Percentiles rank a stretch among this genome's conserved stretches.
phyloP scores from a whole-genome alignment of 2,888 invertebrate species.

The Marronus borbonicus region DNA sequence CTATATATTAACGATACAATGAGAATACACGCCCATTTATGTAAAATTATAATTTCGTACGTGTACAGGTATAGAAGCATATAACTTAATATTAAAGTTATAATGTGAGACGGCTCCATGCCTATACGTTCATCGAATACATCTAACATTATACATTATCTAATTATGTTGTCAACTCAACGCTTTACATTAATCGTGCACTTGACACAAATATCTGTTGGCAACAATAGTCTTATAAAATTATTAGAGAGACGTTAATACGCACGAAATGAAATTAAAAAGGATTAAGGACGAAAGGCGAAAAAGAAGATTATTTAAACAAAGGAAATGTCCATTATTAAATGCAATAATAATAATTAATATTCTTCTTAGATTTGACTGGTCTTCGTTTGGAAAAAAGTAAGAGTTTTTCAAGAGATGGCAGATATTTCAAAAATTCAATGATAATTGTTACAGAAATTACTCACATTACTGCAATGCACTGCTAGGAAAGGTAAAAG shows the following conservation, averaged over 20 bases:
- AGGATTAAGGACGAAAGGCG: no score
- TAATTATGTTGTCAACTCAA: slow-evolving; percentile 39
- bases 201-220: slow-evolving; percentile 11
- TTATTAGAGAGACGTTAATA: neutral
- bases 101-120: neutral
- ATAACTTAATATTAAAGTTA: neutral
- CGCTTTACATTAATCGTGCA: slow-evolving; percentile 1
- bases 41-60: neutral
- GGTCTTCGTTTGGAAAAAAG: no score
- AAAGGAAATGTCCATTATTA: no score
- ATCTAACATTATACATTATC: slow-evolving; percentile 1
- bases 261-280: neutral
- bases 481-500: no score
- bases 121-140: slow-evolving; percentile 3
- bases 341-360: no score
- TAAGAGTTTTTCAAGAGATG: no score
- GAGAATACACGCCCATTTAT: neutral
- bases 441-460: no score
- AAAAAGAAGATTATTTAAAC: no score
- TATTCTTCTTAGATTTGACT: no score
- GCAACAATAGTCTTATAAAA: neutral
- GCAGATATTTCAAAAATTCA: no score
- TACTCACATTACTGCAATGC: no score
- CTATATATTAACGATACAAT: no score
- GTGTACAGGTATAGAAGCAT: neutral